phyloP scores from a whole-genome alignment of 2,797 vertebrate genomes.

The Alfaro cultratus region DNA sequence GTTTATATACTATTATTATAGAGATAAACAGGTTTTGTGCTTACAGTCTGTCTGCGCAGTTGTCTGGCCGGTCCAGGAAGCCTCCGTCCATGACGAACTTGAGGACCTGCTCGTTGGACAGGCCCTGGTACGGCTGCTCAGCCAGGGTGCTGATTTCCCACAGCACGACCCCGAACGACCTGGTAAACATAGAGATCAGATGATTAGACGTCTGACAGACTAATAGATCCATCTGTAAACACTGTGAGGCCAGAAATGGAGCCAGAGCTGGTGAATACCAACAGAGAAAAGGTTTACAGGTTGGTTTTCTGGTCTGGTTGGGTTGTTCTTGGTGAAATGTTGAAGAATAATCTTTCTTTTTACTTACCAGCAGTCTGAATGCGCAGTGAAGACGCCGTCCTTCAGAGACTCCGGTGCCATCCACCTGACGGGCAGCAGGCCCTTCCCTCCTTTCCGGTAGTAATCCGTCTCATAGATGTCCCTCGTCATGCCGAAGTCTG shows the following conservation, averaged over 20 bases:
- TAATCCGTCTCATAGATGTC: conserved; percentile 99
- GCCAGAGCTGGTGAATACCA: conserved; percentile 31
- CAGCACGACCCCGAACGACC: conserved; percentile 97
- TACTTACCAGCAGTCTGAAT: conserved; percentile 96
- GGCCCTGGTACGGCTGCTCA: conserved; percentile 96
- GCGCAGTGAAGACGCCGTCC: conserved; percentile 93
- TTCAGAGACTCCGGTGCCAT: conserved; percentile 97
- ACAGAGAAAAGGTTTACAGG: conserved; percentile 12
- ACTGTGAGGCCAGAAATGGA: conserved; percentile 24
- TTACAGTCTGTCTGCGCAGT: conserved; percentile 93
- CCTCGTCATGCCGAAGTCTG: conserved; percentile 98
- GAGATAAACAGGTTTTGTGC: conserved; percentile 54
- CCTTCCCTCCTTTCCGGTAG: conserved; percentile 97
- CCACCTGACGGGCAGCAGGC: conserved; percentile 94
- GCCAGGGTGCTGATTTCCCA: conserved; percentile 98
- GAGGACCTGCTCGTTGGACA: conserved; percentile 97
- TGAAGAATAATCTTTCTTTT: neutral
- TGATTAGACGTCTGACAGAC: conserved; percentile 41
- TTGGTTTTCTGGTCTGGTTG: conserved; percentile 16
- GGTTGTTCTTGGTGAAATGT: neutral
- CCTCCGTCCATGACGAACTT: conserved; percentile 98
- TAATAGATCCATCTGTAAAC: conserved; percentile 23
- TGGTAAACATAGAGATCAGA: conserved; percentile 61
- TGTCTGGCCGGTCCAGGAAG: conserved; percentile 92
- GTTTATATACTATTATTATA: neutral